Conservation (phyloP, 1,140 invertebrate genomes). For the Meloidogyne hapla region DNA sequence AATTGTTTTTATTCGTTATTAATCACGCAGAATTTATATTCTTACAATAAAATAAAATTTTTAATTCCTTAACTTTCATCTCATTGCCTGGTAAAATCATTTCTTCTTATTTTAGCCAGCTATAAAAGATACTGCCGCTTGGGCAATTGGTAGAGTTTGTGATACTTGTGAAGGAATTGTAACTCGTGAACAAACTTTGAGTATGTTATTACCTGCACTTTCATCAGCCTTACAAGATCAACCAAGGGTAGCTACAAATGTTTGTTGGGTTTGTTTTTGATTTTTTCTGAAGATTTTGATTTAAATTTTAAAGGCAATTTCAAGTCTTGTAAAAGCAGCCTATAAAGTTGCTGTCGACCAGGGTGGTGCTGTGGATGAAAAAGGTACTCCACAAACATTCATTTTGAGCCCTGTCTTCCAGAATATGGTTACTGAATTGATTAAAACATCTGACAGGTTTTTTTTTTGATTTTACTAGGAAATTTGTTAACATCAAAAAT, state of each 20-base stretch:
- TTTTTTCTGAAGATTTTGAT: background rate
- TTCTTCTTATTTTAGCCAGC: constrained; percentile 68
- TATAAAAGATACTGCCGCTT: constrained; percentile 93
- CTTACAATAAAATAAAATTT: too few species aligned
- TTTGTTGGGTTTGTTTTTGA: constrained; percentile 78
- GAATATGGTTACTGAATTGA: constrained; percentile 82
- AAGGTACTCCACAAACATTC: constrained; percentile 81
- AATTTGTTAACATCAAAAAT: constrained; percentile 36
- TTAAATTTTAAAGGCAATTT: constrained; percentile 74
- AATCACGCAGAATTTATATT: too few species aligned
- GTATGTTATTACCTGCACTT: constrained; percentile 80
- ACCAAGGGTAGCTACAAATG: constrained; percentile 92
- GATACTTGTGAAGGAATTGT: constrained; percentile 93
- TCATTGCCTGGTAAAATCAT: constrained; percentile 8
- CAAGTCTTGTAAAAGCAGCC: constrained; percentile 91
- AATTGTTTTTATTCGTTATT: too few species aligned
- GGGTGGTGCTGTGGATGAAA: constrained; percentile 63
- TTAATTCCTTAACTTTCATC: too few species aligned
- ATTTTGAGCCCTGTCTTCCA: constrained; percentile 89
- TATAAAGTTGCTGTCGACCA: constrained; percentile 74
- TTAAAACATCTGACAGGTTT: constrained; percentile 88
- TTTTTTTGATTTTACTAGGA: constrained; percentile 11
- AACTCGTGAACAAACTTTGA: constrained; percentile 81
- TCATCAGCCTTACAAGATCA: constrained; percentile 82
- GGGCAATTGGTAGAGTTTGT: constrained; percentile 95